These are phyloP conservation scores for Lytechinus pictus DNA, from an alignment of 35 echinoderm and acorn worm species.

Conservation along the genomic window DNA sequence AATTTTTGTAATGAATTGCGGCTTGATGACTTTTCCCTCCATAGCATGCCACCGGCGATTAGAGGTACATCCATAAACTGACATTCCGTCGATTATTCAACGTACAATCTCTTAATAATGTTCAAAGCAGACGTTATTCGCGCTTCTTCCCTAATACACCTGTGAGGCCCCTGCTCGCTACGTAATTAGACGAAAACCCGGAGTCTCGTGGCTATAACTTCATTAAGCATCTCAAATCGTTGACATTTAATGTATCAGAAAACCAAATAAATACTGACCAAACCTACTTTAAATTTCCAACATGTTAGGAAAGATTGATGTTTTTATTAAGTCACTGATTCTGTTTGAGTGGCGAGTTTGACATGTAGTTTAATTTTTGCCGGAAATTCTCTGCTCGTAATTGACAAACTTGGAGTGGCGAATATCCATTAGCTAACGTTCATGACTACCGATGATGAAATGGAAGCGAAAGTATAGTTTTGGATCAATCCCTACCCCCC, in stretches of 20 bases:
- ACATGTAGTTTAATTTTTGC: background rate
- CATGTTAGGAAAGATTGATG: background rate
- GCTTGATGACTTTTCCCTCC: constrained; percentile 16
- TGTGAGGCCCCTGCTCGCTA: background rate
- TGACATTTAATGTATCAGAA: background rate
- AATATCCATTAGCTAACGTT: background rate
- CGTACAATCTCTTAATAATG: background rate
- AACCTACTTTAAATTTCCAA: background rate
- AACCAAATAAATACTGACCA: background rate
- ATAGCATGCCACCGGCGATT: background rate
- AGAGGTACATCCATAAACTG: background rate
- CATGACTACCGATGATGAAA: background rate
- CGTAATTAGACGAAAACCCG: background rate
- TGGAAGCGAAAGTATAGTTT: no score
- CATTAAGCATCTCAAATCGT: background rate
- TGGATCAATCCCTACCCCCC: no score
- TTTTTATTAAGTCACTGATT: background rate
- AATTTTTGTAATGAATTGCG: background rate
- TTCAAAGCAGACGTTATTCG: background rate
- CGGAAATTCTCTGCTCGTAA: background rate
- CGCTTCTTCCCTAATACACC: background rate
- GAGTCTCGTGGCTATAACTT: background rate
- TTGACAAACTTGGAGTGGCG: background rate
- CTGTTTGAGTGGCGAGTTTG: background rate
- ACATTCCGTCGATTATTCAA: background rate